Base-by-base conservation (phyloP, 2,113 vertebrate species). In the Plestiodon gilberti region DNA sequence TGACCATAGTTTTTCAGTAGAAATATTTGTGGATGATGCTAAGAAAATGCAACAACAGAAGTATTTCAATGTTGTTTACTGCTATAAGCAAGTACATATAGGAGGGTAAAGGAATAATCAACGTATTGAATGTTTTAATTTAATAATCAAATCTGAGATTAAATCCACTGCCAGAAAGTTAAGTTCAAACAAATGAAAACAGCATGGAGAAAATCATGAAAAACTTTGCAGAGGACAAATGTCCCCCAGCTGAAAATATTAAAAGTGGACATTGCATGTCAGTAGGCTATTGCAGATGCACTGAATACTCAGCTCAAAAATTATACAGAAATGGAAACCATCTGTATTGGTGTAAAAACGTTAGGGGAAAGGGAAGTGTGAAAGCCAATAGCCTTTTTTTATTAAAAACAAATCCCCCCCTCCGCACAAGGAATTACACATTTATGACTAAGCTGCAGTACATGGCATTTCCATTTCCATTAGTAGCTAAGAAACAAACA, bases 251-350 rank as follows among this genome's bases (percentile, higher is more conserved):
- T 79, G 59, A 93, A 93, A 90, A 81, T 93, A 89, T 88, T 91
- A 91, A 88, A 92, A 93, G 17, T 0, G 0, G 87, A 84, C 17
- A 69, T 78, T 83, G 76, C 35, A 70, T 76, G 89, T 89, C 78
- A 14, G 70, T 64, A 87, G 62, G 30, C 48, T 90, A 83, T 78
- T 89, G 89, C 82, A 89, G 7, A 17, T 69, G 55, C 86, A 90
- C 90, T 94, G 91, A 93, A 89, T 90, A 87, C 69, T 87, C 83
- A 87, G 23, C n/a, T 90, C 79, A 80, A 85, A 86, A 90, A 88
- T 11, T 61, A 73, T 43, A 82, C 14, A 69, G 82, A 38, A 90
- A 82, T 52, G 85, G 89, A 87, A 94, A 85, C 62, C 83, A 92
- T 83, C 65, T 94, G 87, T 6, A 85, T 74, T n/a, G 40, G 28